Percentiles rank a stretch among this genome's conserved stretches.
Conservation (phyloP, 2,888 invertebrate species). For the Scrobipalpa atriplicella region DNA sequence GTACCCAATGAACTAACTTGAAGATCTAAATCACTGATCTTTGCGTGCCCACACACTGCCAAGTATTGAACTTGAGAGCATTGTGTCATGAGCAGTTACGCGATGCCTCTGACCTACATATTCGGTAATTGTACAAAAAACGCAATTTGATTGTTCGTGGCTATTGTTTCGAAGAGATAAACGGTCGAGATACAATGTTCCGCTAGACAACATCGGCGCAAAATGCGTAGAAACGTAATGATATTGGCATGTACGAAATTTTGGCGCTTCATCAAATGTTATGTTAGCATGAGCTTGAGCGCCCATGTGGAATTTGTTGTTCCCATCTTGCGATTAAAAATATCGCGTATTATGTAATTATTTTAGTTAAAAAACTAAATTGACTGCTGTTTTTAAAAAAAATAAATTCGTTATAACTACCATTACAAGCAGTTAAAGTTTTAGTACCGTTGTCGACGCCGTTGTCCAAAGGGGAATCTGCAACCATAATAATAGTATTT, state of each 20-base stretch:
- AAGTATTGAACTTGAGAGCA: slow-evolving; percentile 61
- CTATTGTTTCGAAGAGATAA: slow-evolving; percentile 5
- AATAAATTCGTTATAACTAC: neutral
- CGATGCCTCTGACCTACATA: slow-evolving; percentile 68
- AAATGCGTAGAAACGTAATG: slow-evolving; percentile 16
- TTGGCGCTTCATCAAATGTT: slow-evolving; percentile 27
- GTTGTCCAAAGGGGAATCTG: slow-evolving; percentile 34
- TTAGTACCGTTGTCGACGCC: slow-evolving; percentile 47
- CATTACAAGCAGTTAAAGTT: slow-evolving; percentile 35
- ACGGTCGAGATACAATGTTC: neutral
- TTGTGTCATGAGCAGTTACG: slow-evolving; percentile 75
- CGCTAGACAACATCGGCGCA: neutral
- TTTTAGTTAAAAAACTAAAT: neutral
- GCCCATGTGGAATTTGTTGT: neutral
- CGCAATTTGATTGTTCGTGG: slow-evolving; percentile 48
- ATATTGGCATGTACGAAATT: slow-evolving; percentile 17
- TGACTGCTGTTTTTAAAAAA: neutral
- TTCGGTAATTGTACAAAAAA: slow-evolving; percentile 58
- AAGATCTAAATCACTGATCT: slow-evolving; percentile 23
- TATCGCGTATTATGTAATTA: neutral
- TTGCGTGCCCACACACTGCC: slow-evolving; percentile 41
- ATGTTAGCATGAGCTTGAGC: neutral
- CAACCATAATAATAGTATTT: slow-evolving; percentile 38
- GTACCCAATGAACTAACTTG: neutral
- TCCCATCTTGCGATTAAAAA: neutral